phyloP scores from a whole-genome alignment of 2,888 invertebrate genomes.

The Himalopsyche kuldschensis region DNA sequence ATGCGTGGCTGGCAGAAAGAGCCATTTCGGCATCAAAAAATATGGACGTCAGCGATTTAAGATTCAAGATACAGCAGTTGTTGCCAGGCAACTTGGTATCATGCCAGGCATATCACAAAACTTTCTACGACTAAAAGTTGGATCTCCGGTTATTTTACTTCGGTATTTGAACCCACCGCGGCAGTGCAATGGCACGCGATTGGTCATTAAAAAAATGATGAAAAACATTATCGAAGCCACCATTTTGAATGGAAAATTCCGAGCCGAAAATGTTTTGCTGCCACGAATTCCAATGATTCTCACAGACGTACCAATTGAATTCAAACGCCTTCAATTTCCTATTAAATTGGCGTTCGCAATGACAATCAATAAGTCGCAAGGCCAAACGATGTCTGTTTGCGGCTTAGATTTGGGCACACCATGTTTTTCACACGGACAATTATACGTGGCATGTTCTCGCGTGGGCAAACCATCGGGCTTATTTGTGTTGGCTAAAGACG shows the following conservation, averaged over 20 bases:
- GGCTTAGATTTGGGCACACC: conserved; percentile 13
- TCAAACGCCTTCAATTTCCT: conserved; percentile 43
- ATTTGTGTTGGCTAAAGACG: too few relatives aligned
- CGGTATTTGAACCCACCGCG: too few relatives aligned
- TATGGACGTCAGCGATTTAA: too few relatives aligned
- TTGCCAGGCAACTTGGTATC: too few relatives aligned
- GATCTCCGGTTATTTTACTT: too few relatives aligned
- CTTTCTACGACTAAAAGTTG: too few relatives aligned
- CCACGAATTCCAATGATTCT: too few relatives aligned
- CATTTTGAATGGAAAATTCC: not conserved
- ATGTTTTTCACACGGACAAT: conserved; percentile 10
- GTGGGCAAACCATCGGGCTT: not conserved
- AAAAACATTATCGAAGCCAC: not conserved
- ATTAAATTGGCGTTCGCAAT: conserved; percentile 41
- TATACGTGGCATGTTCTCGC: conserved; percentile 5
- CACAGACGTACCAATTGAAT: conserved; percentile 42
- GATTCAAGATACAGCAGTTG: too few relatives aligned
- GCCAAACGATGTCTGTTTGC: conserved; percentile 7
- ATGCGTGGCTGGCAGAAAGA: too few relatives aligned
- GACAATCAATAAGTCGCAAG: conserved; percentile 38
- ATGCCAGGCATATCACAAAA: too few relatives aligned
- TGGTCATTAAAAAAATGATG: not conserved
- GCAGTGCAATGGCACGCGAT: too few relatives aligned
- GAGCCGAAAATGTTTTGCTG: not conserved
- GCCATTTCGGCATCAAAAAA: too few relatives aligned